Evolutionary conservation across 1,140 invertebrate genomes (phyloP).

Genomic region (Mylabris phalerata): DNA sequence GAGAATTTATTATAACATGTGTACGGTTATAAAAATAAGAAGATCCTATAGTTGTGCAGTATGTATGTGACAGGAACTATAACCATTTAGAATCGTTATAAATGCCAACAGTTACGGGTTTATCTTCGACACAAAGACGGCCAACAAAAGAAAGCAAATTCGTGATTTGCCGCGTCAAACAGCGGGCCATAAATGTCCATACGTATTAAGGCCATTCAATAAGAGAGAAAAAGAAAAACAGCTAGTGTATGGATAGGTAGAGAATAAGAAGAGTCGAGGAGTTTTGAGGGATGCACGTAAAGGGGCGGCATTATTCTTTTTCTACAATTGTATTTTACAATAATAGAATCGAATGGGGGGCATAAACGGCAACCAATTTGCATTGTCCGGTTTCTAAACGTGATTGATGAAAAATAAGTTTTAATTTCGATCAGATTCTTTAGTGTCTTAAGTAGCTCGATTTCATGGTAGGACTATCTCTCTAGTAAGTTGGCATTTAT

Average conservation of each 20-base stretch:
- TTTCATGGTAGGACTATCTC: too few relatives aligned
- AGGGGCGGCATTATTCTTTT: neutral
- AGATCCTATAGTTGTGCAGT: constrained; percentile 9
- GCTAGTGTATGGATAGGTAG: constrained; percentile 2
- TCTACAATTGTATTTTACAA: neutral
- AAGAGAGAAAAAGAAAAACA: neutral
- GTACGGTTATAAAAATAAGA: constrained; percentile 14
- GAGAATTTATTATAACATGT: too few relatives aligned
- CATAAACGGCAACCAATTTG: constrained; percentile 12
- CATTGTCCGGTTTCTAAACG: neutral
- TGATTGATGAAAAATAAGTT: too few relatives aligned
- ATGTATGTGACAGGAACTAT: constrained; percentile 30
- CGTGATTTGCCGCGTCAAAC: constrained; percentile 33
- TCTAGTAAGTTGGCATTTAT: constrained; percentile 24
- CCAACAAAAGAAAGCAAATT: constrained; percentile 33
- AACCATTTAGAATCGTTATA: constrained; percentile 33
- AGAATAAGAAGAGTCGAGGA: too few relatives aligned
- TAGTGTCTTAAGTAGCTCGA: too few relatives aligned
- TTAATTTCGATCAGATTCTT: too few relatives aligned
- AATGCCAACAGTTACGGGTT: constrained; percentile 34
- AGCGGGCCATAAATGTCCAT: constrained; percentile 30
- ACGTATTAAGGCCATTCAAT: constrained; percentile 25
- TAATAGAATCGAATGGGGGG: constrained; percentile 3
- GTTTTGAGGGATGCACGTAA: constrained; percentile 5
- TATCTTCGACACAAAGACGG: constrained; percentile 26